Evolutionary conservation across 2,888 invertebrate genomes (phyloP).

Genomic region (Smittia sp.): DNA sequence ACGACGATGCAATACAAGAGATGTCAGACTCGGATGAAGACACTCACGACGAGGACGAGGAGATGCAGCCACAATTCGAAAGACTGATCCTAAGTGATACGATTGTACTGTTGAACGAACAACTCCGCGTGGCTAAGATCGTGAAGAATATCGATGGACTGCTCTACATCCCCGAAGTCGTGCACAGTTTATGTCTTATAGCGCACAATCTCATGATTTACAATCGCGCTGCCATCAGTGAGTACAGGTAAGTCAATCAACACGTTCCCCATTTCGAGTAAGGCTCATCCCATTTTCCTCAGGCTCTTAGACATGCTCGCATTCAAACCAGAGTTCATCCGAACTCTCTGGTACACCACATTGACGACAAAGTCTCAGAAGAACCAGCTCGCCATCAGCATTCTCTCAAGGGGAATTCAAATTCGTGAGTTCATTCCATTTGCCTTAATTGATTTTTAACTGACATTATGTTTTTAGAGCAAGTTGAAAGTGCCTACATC

Average conservation of each 20-base stretch:
- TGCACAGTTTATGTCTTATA: slow-evolving; percentile 70
- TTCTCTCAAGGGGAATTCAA: slow-evolving; percentile 52
- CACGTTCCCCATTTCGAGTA: slow-evolving; percentile 14
- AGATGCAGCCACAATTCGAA: slow-evolving; percentile 45
- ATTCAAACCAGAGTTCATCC: slow-evolving; percentile 73
- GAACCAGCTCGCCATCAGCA: slow-evolving; percentile 49
- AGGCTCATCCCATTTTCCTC: slow-evolving; percentile 41
- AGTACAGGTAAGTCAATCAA: slow-evolving; percentile 65
- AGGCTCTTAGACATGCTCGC: slow-evolving; percentile 76
- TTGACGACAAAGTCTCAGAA: slow-evolving; percentile 49
- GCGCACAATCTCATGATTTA: slow-evolving; percentile 81
- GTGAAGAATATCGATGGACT: slow-evolving; percentile 53
- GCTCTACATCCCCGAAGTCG: slow-evolving; percentile 55
- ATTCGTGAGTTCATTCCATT: slow-evolving; percentile 49
- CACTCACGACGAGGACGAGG: slow-evolving; percentile 58
- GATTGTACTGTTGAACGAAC: slow-evolving; percentile 66
- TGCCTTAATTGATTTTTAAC: neutral
- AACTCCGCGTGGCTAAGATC: slow-evolving; percentile 56
- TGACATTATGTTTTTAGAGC: slow-evolving; percentile 48
- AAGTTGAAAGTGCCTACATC: slow-evolving; percentile 64
- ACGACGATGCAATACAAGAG: slow-evolving; percentile 43
- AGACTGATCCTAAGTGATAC: slow-evolving; percentile 49
- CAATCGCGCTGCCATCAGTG: slow-evolving; percentile 77
- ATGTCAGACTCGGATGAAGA: slow-evolving; percentile 54
- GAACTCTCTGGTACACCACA: slow-evolving; percentile 67